Evolutionary conservation across 2,888 invertebrate genomes (phyloP).

Genomic region (Drosophila fulvimacula): DNA sequence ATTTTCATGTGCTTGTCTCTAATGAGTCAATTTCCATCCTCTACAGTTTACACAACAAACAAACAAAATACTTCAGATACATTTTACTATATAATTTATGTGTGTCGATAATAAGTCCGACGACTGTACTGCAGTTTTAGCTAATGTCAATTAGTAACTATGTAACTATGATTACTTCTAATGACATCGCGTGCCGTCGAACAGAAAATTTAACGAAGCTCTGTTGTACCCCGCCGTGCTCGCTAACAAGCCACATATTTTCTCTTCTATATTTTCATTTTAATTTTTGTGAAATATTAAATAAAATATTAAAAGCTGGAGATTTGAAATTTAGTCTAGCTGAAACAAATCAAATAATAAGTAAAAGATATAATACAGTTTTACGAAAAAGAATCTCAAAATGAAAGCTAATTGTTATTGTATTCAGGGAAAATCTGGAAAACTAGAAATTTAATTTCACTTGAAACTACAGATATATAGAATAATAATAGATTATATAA

Average conservation of each 20-base stretch:
- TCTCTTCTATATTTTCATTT: not conserved
- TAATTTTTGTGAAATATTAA: no score
- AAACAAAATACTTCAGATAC: slow-evolving; percentile 7
- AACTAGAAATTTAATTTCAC: no score
- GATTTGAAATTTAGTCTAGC: no score
- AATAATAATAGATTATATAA: no score
- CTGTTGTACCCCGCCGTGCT: not conserved
- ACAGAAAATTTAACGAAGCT: slow-evolving; percentile 9
- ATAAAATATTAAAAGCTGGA: no score
- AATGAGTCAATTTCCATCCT: not conserved
- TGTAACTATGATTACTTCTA: slow-evolving; percentile 56
- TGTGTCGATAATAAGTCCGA: slow-evolving; percentile 8
- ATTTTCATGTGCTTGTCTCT: not conserved
- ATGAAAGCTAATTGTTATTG: no score
- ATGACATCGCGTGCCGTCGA: slow-evolving; percentile 65
- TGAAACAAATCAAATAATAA: no score
- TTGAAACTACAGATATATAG: no score
- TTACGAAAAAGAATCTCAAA: no score
- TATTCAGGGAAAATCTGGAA: no score
- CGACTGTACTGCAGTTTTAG: slow-evolving; percentile 6
- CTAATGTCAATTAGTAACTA: slow-evolving; percentile 52
- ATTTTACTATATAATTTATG: slow-evolving; percentile 1
- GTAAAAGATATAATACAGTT: no score
- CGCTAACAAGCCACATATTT: not conserved
- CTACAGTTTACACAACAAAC: not conserved